These are phyloP conservation scores for Enteromius argenteus DNA, from an alignment of 2,797 vertebrate genomes.

Conservation along the genomic window DNA sequence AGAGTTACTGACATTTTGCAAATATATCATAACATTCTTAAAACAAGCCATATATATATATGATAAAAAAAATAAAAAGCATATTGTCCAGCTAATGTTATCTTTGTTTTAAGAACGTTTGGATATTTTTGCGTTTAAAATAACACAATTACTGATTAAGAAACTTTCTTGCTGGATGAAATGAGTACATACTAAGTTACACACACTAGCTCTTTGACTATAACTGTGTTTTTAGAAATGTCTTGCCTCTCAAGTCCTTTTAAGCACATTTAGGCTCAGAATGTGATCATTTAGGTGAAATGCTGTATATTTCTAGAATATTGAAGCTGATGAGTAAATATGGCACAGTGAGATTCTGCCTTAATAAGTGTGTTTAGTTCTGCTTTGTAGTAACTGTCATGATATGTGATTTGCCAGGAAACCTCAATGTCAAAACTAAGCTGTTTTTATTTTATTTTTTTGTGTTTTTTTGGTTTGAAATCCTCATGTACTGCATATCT, in stretches of 20 bases:
- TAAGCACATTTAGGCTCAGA: slow-evolving; percentile 23
- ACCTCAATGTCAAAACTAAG: slow-evolving; percentile 32
- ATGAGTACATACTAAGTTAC: neutral
- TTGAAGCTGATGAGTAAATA: slow-evolving; percentile 42
- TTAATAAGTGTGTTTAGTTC: slow-evolving; percentile 49
- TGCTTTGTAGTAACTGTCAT: slow-evolving; percentile 48
- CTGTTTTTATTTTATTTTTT: neutral
- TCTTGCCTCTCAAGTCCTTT: slow-evolving; percentile 1
- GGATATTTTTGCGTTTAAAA: neutral
- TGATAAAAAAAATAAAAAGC: neutral
- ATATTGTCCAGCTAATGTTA: neutral
- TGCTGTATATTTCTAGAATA: slow-evolving; percentile 27
- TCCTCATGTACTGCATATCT: neutral
- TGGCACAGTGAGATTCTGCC: slow-evolving; percentile 54
- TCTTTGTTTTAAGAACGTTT: neutral
- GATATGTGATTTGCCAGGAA: slow-evolving; percentile 24
- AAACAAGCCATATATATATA: no score
- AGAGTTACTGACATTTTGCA: neutral
- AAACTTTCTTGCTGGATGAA: neutral
- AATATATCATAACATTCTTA: neutral
- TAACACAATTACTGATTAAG: neutral
- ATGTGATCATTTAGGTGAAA: slow-evolving; percentile 33
- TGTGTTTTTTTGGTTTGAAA: neutral
- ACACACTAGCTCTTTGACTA: neutral
- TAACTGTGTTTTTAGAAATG: neutral